Percentiles rank a stretch among this genome's conserved stretches.
These are phyloP conservation scores for Lasioglossum baleicum DNA, from an alignment of 1,140 invertebrate species.

Conservation along the genomic window DNA sequence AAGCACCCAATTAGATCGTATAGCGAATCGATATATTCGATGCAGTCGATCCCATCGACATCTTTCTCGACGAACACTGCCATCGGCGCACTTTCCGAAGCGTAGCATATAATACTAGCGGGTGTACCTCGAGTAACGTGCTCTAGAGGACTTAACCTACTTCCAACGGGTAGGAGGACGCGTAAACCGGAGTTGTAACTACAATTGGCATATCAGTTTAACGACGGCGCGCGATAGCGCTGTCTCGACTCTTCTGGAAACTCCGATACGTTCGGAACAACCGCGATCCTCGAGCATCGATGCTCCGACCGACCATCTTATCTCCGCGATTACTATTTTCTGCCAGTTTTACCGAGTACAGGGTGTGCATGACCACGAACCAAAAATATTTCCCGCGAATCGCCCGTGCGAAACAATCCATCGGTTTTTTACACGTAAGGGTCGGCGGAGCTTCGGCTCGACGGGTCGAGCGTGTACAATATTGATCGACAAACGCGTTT, in stretches of 20 bases:
- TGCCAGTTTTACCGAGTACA: slow-evolving; percentile 24
- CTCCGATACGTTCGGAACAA: slow-evolving; percentile 27
- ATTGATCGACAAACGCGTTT: neutral
- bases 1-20: slow-evolving; percentile 2
- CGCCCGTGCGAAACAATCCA: neutral
- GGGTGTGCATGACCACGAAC: slow-evolving; percentile 8
- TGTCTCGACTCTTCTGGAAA: slow-evolving; percentile 54
- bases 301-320: too few relatives aligned
- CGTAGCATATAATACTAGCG: slow-evolving; percentile 1
- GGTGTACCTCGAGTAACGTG: slow-evolving; percentile 27
- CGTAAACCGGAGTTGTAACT: slow-evolving; percentile 52
- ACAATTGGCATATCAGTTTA: slow-evolving; percentile 75
- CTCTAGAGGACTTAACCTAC: slow-evolving; percentile 32
- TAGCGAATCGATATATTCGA: neutral
- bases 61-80: slow-evolving; percentile 58
- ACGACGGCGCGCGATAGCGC: slow-evolving; percentile 26
- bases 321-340: slow-evolving; percentile 4
- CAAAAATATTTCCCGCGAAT: neutral
- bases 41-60: slow-evolving; percentile 40
- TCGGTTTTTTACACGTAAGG: neutral
- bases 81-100: slow-evolving; percentile 52
- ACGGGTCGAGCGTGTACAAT: neutral
- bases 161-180: slow-evolving; percentile 10
- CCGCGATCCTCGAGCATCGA: slow-evolving; percentile 1
- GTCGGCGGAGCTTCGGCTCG: slow-evolving; percentile 1